Evolutionary conservation across 2,888 invertebrate genomes (phyloP), one percentile per base, ranked within the genome.

Genomic region (Dinocampus coccinellae): DNA sequence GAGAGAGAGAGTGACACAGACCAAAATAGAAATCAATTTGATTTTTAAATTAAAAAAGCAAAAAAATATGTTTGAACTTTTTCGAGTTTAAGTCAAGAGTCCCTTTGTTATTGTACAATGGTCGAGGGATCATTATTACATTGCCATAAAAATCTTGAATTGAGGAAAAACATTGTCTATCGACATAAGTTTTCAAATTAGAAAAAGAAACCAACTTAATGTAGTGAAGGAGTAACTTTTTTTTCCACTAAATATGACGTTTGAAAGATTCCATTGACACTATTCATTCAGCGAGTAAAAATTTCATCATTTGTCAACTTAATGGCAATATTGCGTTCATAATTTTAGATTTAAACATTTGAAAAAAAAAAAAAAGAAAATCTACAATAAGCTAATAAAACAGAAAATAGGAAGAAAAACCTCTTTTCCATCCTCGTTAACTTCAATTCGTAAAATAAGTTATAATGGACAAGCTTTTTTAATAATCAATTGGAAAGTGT

Each of bases 391-490:
- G 58, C 20, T 34, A 16, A 29, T 29, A 29, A 29, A 29, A 63
- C 47, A 47, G 16, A 16, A 47, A 47, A 47, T 47, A 16, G 47
- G 16, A 47, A 24, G 36, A 55, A 36, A 26, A 61, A 24, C 60
- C 69, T 72, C 65, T 72, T 65, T 66, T 67, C 67, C 57, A 61
- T 70, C 68, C 73, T 76, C 70, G 76, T 80, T 84, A 85, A 77
- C 75, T 69, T 77, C 83, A 84, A 82, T 81, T 83, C 79, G 75
- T 81, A 80, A 80, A 80, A 77, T 84, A 84, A 84, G 83, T 84
- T 84, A 81, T 80, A 81, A 82, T 82, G 81, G 74, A 81, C 78
- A 83, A 81, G 79, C 80, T 84, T 85, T 83, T 85, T 83, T 82
- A 83, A 80, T 78, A 64, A 78, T 74, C 75, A 84, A 81, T 74